phyloP scores from a whole-genome alignment of 2,113 vertebrate species.

The Carassius gibelio region DNA sequence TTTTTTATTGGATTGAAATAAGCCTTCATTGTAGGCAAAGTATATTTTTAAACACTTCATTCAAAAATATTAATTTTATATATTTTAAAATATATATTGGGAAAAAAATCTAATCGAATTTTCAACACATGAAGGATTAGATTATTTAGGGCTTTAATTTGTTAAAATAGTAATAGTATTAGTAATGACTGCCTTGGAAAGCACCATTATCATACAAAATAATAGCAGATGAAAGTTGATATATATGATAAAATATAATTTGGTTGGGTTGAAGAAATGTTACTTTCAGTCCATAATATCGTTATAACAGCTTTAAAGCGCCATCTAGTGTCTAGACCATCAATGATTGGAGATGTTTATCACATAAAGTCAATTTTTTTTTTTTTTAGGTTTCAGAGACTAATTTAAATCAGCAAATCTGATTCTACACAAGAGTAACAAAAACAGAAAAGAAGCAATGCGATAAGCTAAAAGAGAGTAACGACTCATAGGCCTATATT shows the following conservation, averaged over 20 bases:
- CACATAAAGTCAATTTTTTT: not conserved
- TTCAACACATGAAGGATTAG: too few species aligned
- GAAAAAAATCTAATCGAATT: too few species aligned
- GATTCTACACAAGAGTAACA: not conserved
- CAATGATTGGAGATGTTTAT: not conserved
- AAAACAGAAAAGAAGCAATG: not conserved
- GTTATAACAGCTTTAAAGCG: not conserved
- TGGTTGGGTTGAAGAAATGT: not conserved
- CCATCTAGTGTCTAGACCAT: not conserved
- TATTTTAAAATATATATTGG: too few species aligned
- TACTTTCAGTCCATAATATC: not conserved
- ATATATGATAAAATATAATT: not conserved
- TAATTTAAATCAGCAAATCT: not conserved
- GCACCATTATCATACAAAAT: not conserved
- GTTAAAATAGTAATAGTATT: not conserved
- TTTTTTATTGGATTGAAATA: not conserved
- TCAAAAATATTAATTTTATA: too few species aligned
- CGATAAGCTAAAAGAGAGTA: not conserved
- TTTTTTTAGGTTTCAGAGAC: too few species aligned
- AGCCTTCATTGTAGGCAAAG: too few species aligned
- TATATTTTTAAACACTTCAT: too few species aligned
- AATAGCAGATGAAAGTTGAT: not conserved
- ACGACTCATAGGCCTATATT: not conserved
- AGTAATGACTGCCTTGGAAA: not conserved
- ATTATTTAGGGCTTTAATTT: not conserved